Evolutionary conservation across 2,888 invertebrate species (phyloP).

Genomic region (Eupelmus urozonus): DNA sequence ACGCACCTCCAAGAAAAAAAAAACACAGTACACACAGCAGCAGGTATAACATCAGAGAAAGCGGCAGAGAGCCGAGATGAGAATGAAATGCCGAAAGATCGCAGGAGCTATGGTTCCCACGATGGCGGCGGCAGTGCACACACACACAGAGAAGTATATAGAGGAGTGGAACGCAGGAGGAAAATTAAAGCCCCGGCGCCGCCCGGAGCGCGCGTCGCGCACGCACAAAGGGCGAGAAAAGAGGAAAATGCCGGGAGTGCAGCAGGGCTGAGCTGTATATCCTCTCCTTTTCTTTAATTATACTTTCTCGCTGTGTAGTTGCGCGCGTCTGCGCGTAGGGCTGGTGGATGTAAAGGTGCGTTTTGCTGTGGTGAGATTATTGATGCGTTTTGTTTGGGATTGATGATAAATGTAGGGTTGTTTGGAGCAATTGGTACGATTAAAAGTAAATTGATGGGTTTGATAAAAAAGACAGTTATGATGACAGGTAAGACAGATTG

Average conservation of each 20-base stretch:
- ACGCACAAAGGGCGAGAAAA: slow-evolving; percentile 35
- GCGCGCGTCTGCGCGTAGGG: background rate
- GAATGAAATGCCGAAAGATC: background rate
- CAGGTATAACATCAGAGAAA: background rate
- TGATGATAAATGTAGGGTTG: no score
- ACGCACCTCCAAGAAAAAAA: no score
- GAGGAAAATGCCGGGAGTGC: no score
- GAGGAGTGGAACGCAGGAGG: slow-evolving; percentile 1
- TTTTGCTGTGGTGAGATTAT: no score
- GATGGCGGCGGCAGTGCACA: no score
- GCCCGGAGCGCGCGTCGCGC: background rate
- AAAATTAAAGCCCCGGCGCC: slow-evolving; percentile 50
- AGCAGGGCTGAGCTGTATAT: no score
- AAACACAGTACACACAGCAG: background rate
- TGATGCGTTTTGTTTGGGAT: no score
- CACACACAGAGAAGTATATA: background rate
- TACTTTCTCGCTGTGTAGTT: background rate
- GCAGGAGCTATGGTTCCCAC: background rate
- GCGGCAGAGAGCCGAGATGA: background rate
- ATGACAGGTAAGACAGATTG: no score
- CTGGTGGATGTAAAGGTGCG: no score
- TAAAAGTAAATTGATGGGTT: no score
- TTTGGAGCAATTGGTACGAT: no score
- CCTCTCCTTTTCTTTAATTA: background rate
- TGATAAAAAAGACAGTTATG: no score